Base-by-base conservation (phyloP, 2,888 invertebrate genomes). In the Pollenia labialis region DNA sequence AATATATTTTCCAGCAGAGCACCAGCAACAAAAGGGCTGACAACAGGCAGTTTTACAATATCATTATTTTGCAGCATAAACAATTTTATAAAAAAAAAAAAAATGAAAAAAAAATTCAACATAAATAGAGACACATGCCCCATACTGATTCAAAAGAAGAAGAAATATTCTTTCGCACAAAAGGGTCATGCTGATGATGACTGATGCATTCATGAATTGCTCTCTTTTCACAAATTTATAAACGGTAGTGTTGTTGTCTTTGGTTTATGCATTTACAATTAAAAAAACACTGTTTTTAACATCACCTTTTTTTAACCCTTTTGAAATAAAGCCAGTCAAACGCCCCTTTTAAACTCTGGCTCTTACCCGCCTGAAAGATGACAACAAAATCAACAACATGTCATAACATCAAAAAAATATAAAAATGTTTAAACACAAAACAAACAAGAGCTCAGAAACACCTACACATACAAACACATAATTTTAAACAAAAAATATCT, bases 11-110 rank as follows among this genome's bases (percentile, higher is more conserved):
- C 42, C 54, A 54, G 14, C 32, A 56, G 46, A 50, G 42, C 46
- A 12, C 11, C 4, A 32, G 4, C 16, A 66, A 50, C 46, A 42
- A 81, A 87, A 81, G 52, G 83, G 80, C 83, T 87, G 86, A 87
- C 87, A 84, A 56, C 60, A 84, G 84, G 77, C 81, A 81, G 84
- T 84, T 87, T 58, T 77, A 84, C 77, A 87, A 74, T 56, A 69
- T 84, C 44, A 84, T 81, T 74, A 81, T 87, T 77, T 83, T 84
- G 81, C 81, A 69, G 77, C 76, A 87, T 87, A 84, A 87, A 77
- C 84, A 84, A 52, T 62, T 74, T 69, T 48, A 72, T 40, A 42
- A 0, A 14, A 42, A 23, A 77, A 50, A 2, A 40, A 58, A 52
- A 62, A 50, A n/a, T n/a, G n/a, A n/a, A 18, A 23, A 62, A n/a